A percentile compares a stretch with the other conserved stretches of the same genome.
Evolutionary conservation across 1,140 invertebrate genomes (phyloP).

Genomic region (Dreissena rostriformis): DNA sequence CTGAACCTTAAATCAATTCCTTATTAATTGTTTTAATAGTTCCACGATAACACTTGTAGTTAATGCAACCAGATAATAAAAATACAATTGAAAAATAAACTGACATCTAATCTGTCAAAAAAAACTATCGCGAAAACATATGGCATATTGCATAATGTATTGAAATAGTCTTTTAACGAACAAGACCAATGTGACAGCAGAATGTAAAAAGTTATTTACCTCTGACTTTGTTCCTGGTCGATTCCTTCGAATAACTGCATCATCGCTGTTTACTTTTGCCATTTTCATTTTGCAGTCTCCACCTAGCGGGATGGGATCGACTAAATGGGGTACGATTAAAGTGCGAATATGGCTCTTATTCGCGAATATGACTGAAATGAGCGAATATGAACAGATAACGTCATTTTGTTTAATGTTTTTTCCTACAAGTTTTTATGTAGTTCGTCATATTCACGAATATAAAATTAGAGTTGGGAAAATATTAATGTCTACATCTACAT

Average conservation of each 20-base stretch:
- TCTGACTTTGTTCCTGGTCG: conserved; percentile 73
- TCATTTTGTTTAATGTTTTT: too few species aligned
- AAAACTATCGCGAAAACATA: background rate
- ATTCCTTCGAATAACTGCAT: conserved; percentile 74
- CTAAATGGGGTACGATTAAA: too few species aligned
- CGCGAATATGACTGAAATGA: background rate
- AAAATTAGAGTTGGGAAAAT: too few species aligned
- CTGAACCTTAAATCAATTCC: too few species aligned
- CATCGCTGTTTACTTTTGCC: conserved; percentile 67
- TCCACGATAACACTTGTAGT: too few species aligned
- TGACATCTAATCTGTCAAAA: background rate
- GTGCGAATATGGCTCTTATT: background rate
- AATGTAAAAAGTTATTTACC: conserved; percentile 40
- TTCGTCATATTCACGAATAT: too few species aligned
- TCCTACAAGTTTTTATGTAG: too few species aligned
- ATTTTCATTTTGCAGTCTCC: conserved; percentile 72
- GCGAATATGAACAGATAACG: too few species aligned
- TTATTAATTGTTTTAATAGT: too few species aligned
- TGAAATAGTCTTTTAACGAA: background rate
- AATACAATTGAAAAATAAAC: too few species aligned
- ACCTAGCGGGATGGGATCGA: background rate
- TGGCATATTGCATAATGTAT: background rate
- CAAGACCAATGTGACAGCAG: background rate
- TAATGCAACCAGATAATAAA: too few species aligned
- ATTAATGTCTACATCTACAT: too few species aligned